Evolutionary conservation across 2,797 vertebrate genomes (phyloP).

Genomic region (Macrochelys suwanniensis): DNA sequence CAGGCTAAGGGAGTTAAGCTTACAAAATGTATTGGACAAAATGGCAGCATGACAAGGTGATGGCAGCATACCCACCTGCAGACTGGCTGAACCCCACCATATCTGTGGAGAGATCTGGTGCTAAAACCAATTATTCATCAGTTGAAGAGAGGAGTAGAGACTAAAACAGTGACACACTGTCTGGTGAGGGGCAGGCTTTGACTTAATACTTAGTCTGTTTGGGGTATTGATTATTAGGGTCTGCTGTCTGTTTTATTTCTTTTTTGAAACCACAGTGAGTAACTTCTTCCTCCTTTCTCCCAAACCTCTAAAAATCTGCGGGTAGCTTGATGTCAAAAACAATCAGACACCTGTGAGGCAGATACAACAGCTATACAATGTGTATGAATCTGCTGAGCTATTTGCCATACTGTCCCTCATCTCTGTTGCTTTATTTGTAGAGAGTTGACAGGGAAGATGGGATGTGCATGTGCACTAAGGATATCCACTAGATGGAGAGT

Average conservation of each 20-base stretch:
- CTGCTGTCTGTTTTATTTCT: neutral
- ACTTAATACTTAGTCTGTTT: neutral
- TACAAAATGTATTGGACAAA: neutral
- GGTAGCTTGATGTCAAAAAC: neutral
- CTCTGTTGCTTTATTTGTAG: neutral
- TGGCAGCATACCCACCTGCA: neutral
- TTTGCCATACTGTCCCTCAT: neutral
- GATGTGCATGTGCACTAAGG: too few relatives aligned
- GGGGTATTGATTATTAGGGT: neutral
- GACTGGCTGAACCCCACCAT: neutral
- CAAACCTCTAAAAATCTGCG: neutral
- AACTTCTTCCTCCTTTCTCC: neutral
- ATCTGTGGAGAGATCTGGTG: neutral
- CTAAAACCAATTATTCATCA: neutral
- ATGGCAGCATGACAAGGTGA: neutral
- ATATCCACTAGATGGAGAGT: too few relatives aligned
- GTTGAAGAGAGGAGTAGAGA: neutral
- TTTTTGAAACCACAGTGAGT: neutral
- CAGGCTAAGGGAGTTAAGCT: too few relatives aligned
- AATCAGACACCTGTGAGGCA: neutral
- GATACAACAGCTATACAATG: neutral
- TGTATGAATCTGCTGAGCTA: neutral
- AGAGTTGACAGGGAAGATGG: neutral
- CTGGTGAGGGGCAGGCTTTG: neutral
- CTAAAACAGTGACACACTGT: neutral